phyloP scores from a whole-genome alignment of 2,888 invertebrate genomes.

The Tuberolachnus salignus region DNA sequence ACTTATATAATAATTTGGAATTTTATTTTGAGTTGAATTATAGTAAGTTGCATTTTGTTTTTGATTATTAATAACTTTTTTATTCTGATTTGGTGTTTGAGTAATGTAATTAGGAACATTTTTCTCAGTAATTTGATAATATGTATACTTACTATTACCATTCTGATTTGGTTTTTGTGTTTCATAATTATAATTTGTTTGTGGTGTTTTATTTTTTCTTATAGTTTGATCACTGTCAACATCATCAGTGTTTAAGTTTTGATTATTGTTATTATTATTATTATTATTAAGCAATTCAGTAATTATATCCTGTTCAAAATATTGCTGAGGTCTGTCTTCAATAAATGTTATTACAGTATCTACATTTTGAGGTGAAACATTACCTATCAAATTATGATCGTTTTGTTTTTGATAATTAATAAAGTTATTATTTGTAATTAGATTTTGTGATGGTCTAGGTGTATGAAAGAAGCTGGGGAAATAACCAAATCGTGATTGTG shows the following conservation, averaged over 20 bases:
- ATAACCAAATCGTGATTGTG: conserved; percentile 21
- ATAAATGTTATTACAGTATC: conserved; percentile 30
- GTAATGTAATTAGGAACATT: background rate
- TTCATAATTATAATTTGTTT: conserved; percentile 30
- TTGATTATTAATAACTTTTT: conserved; percentile 13
- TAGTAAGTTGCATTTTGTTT: background rate
- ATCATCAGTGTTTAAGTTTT: background rate
- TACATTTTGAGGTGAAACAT: conserved; percentile 18
- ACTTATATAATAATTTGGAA: conserved; percentile 22
- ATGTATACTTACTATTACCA: conserved; percentile 4
- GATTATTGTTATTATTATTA: conserved; percentile 3
- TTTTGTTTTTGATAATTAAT: conserved; percentile 17
- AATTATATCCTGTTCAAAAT: conserved; percentile 19
- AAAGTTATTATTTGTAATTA: conserved; percentile 17
- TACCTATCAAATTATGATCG: background rate
- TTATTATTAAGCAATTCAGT: conserved; percentile 16
- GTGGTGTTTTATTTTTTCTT: conserved; percentile 17
- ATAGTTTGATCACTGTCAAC: background rate
- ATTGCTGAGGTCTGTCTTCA: conserved; percentile 39
- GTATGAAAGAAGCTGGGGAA: conserved; percentile 33
- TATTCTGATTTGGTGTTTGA: conserved; percentile 17
- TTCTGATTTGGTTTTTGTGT: conserved; percentile 27
- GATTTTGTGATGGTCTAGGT: background rate
- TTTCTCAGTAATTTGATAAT: conserved; percentile 18
- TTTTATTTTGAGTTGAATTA: conserved; percentile 30